Conservation (phyloP, 2,797 vertebrate species). For the Acanthurus leucopareius region DNA sequence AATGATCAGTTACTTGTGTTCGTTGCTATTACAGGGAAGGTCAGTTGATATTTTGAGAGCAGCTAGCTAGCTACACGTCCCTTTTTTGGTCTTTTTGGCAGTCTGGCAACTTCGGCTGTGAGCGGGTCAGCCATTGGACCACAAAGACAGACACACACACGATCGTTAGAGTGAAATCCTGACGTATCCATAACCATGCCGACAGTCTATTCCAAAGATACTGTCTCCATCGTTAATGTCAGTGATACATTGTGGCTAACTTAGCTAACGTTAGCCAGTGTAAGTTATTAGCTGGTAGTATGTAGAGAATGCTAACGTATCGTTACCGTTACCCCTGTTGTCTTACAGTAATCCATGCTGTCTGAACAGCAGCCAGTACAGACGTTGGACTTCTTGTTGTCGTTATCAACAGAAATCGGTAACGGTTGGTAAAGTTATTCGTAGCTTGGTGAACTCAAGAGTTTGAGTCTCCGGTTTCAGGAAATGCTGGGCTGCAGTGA, state of each 20-base stretch:
- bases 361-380: not conserved
- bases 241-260: slow-evolving; percentile 59
- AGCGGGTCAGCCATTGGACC: slow-evolving; percentile 51
- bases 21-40: slow-evolving; percentile 82
- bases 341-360: slow-evolving; percentile 9
- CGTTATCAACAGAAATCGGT: not conserved
- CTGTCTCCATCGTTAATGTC: slow-evolving; percentile 23
- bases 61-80: slow-evolving; percentile 86
- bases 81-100: slow-evolving; percentile 82
- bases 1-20: slow-evolving; percentile 64
- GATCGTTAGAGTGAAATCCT: slow-evolving; percentile 27
- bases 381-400: not conserved
- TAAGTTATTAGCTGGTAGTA: slow-evolving; percentile 64
- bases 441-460: slow-evolving; percentile 31
- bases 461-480: slow-evolving; percentile 58
- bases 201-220: slow-evolving; percentile 27
- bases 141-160: slow-evolving; percentile 20
- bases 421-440: slow-evolving; percentile 23
- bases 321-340: slow-evolving; percentile 22
- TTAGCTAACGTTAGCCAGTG: slow-evolving; percentile 74
- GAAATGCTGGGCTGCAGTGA: slow-evolving; percentile 53
- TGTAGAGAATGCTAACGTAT: slow-evolving; percentile 58
- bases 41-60: slow-evolving; percentile 90
- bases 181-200: slow-evolving; percentile 1
- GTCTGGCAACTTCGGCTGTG: slow-evolving; percentile 67